Conservation (phyloP, 1,140 invertebrate species). For the Condylostylus longicornis region DNA sequence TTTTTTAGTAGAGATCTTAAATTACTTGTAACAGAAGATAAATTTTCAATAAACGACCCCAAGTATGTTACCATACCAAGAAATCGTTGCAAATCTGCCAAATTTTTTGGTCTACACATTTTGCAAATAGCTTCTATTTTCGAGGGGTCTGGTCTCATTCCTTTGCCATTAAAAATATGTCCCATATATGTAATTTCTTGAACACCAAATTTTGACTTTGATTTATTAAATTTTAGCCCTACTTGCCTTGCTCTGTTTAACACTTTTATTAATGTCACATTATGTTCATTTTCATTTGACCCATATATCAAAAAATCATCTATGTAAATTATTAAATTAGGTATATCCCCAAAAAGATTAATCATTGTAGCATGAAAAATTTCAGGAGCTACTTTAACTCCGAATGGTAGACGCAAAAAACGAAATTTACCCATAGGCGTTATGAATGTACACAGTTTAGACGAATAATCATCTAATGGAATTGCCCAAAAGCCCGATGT, state of each 20-base stretch:
- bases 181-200: slow-evolving; percentile 23
- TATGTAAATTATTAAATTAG: slow-evolving; percentile 22
- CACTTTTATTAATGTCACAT: slow-evolving; percentile 16
- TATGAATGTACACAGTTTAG: slow-evolving; percentile 32
- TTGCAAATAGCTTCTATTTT: slow-evolving; percentile 17
- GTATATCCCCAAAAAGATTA: slow-evolving; percentile 20
- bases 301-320: slow-evolving; percentile 27
- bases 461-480: slow-evolving; percentile 23
- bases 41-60: slow-evolving; percentile 15
- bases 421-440: slow-evolving; percentile 31
- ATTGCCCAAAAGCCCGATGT: slow-evolving; percentile 33
- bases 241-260: slow-evolving; percentile 10
- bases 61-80: slow-evolving; percentile 20
- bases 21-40: slow-evolving; percentile 13
- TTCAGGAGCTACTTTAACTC: slow-evolving; percentile 26
- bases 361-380: slow-evolving; percentile 25
- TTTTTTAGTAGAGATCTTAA: slow-evolving; percentile 12
- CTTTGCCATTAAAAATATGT: slow-evolving; percentile 14
- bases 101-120: slow-evolving; percentile 15
- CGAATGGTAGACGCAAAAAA: slow-evolving; percentile 31
- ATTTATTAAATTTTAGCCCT: slow-evolving; percentile 6
- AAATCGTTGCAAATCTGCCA: slow-evolving; percentile 18
- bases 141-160: slow-evolving; percentile 10
- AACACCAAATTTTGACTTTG: slow-evolving; percentile 10
- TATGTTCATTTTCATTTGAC: slow-evolving; percentile 13